phyloP scores from a whole-genome alignment of 2,888 invertebrate genomes.

The Pollenia labialis region DNA sequence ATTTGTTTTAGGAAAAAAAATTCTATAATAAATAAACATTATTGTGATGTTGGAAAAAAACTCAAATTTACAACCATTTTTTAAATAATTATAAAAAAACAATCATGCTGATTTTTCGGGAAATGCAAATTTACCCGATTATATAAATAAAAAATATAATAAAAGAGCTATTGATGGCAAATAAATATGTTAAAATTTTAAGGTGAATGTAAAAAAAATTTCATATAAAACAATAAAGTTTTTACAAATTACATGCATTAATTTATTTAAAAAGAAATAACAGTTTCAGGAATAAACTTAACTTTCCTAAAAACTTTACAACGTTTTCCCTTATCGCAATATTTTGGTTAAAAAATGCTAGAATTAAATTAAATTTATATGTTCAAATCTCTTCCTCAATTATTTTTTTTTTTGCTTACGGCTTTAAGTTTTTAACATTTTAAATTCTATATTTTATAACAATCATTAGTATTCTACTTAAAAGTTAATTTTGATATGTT shows the following conservation, averaged over 20 bases:
- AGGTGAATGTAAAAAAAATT: too few species aligned
- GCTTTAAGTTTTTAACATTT: constrained; percentile 36
- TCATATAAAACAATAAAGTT: too few species aligned
- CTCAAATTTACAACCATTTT: neutral
- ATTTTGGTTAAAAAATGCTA: neutral
- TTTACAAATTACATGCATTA: too few species aligned
- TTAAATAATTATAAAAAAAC: constrained; percentile 20
- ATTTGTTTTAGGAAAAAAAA: constrained; percentile 39
- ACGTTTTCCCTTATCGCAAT: neutral
- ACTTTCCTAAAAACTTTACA: neutral
- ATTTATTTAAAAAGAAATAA: too few species aligned
- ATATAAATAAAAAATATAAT: too few species aligned
- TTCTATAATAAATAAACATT: constrained; percentile 36
- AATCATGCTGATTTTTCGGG: too few species aligned
- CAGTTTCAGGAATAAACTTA: too few species aligned
- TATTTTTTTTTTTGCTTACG: constrained; percentile 28
- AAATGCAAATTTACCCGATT: too few species aligned
- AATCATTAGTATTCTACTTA: constrained; percentile 63
- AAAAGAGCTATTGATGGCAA: too few species aligned
- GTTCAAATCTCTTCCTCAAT: constrained; percentile 13
- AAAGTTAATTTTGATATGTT: constrained; percentile 67
- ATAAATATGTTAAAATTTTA: too few species aligned
- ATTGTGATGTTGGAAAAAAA: constrained; percentile 1
- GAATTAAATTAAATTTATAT: constrained; percentile 31
- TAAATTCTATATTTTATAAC: constrained; percentile 56